Base-by-base conservation (phyloP, 2,797 vertebrate species). In the Taeniopygia guttata region DNA sequence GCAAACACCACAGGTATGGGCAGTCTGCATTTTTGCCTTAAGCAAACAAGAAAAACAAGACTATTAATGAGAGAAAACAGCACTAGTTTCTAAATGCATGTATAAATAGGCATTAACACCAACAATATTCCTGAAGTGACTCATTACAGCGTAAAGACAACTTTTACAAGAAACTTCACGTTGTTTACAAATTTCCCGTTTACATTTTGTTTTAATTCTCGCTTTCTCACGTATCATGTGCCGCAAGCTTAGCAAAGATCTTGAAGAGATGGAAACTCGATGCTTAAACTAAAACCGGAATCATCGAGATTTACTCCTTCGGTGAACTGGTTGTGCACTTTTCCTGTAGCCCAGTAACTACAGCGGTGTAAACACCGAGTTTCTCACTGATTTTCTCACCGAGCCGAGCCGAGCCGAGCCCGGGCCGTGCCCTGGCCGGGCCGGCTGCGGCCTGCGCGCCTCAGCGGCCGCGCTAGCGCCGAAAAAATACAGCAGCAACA, bases 31-130 rank as follows among this genome's bases (percentile, higher is more conserved):
- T 94, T 95, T 36, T 96, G 86, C 95, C 94, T 83, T 92, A 90
- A 91, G 93, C 94, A 95, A 96, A 95, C 96, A 97, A 91, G 89
- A 95, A 90, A 87, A 95, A 95, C 96, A 89, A 95, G 96, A 94
- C 93, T 90, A 74, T 74, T 96, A 95, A 94, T 64, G 88, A 92
- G 70, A 96, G 95, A 96, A 94, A 96, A 79, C 89, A 93, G 89
- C 63, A 38, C 70, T 62, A 48, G 79, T 64, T 95, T 92, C 89
- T 95, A 95, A 95, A 92, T 96, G 93, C 95, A 92, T 66, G 27
- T 92, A 95, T 89, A 94, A 96, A 95, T 73, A 96, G 70, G 81
- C 62, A 87, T 69, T 80, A 90, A 94, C 94, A 90, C 36, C 60
- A 84, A 76, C 38, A 16, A 40, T 84, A 89, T 54, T 88, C 92